Conservation (phyloP, 2,113 vertebrate genomes). For the Suncus etruscus region DNA sequence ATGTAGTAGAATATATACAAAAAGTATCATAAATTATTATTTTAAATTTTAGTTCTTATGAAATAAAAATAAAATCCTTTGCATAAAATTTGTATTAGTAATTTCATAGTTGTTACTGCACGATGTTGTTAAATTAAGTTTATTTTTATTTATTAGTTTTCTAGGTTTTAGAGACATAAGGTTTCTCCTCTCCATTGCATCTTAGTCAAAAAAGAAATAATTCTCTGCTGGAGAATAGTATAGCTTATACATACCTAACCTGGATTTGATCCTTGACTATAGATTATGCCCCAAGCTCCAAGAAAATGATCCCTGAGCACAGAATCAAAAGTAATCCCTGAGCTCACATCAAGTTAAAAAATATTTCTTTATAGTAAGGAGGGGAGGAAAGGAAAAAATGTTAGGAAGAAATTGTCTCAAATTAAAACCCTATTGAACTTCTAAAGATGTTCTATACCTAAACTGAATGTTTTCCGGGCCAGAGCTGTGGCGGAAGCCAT, state of each 20-base stretch:
- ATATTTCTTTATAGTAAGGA: no score
- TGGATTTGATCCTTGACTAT: no score
- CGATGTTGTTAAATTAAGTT: background rate
- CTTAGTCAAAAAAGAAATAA: background rate
- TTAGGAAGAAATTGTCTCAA: background rate
- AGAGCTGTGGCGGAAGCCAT: no score
- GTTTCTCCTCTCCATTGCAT: background rate
- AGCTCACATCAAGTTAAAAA: no score
- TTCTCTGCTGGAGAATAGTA: background rate
- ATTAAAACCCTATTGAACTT: background rate
- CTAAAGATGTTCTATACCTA: background rate
- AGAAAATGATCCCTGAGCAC: no score
- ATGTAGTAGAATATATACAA: background rate
- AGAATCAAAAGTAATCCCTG: no score
- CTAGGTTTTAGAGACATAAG: background rate
- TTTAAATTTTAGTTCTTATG: background rate
- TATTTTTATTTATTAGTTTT: background rate
- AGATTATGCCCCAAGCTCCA: no score
- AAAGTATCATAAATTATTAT: background rate
- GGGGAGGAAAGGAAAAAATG: no score
- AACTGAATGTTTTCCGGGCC: background rate
- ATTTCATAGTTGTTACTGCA: background rate
- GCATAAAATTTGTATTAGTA: background rate
- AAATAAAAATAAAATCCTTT: background rate
- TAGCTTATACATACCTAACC: no score